These are phyloP conservation scores for Pangasius krempfi DNA, from an alignment of 2,797 vertebrate species.

Conservation along the genomic window DNA sequence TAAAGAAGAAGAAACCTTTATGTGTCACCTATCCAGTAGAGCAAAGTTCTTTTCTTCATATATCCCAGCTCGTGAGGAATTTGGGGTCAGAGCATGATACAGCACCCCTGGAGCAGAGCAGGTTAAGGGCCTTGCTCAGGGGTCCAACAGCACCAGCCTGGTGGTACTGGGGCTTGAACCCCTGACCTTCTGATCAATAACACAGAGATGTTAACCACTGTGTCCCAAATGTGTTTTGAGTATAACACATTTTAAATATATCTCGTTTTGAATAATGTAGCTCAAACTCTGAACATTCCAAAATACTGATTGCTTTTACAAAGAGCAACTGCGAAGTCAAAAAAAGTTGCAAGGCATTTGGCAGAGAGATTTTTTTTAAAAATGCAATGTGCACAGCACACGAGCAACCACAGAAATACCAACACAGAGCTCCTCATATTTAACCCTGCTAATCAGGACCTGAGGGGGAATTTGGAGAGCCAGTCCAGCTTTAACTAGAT, in stretches of 20 bases:
- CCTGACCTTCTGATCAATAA: background rate
- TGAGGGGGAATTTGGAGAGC: conserved; percentile 54
- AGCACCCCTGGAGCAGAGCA: background rate
- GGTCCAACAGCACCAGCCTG: background rate
- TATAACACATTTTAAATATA: background rate
- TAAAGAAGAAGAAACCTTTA: background rate
- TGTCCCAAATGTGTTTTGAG: background rate
- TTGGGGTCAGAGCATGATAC: background rate
- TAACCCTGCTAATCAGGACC: conserved; percentile 75
- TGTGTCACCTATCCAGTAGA: background rate
- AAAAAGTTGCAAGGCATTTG: conserved; percentile 34
- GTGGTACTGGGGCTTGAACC: background rate
- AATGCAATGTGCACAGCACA: conserved; percentile 70
- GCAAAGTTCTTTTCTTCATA: background rate
- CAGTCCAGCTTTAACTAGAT: conserved; percentile 72
- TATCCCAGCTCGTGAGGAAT: no score
- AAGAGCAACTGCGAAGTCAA: background rate
- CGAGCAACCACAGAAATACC: conserved; percentile 76
- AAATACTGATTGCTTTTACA: background rate
- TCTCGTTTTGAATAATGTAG: background rate
- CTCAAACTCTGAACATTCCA: background rate
- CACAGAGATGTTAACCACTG: background rate
- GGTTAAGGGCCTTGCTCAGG: background rate
- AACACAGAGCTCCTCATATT: conserved; percentile 71
- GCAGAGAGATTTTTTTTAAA: conserved; percentile 70